Evolutionary conservation across 2,113 vertebrate genomes (phyloP).

Genomic region (Phyllostomus hastatus): DNA sequence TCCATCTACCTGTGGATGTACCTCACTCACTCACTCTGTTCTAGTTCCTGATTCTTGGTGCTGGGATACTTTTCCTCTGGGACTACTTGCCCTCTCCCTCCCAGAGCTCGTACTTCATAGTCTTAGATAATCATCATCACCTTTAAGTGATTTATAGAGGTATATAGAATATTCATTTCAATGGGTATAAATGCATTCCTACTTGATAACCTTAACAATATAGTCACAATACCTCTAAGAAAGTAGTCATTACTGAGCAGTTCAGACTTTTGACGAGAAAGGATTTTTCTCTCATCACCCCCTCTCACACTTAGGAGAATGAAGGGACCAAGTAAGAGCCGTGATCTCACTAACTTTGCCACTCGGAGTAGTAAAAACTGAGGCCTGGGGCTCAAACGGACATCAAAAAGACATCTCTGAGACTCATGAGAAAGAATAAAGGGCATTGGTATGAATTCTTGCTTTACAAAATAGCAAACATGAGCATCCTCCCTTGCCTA

Average conservation of each 20-base stretch:
- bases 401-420: background rate
- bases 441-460: background rate
- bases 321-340: background rate
- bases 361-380: background rate
- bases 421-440: background rate
- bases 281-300: background rate
- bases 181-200: background rate
- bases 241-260: background rate
- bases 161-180: background rate
- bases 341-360: background rate
- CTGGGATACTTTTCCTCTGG: background rate
- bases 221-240: background rate
- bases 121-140: background rate
- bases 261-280: background rate
- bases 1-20: background rate
- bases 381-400: background rate
- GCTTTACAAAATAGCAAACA: conserved; percentile 30
- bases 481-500: conserved; percentile 56
- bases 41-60: background rate
- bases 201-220: background rate
- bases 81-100: background rate
- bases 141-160: background rate
- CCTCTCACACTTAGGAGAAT: background rate
- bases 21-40: background rate
- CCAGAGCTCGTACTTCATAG: background rate